These are phyloP conservation scores for Drymonia ruficornis DNA, from an alignment of 2,888 invertebrate species.

Conservation along the genomic window DNA sequence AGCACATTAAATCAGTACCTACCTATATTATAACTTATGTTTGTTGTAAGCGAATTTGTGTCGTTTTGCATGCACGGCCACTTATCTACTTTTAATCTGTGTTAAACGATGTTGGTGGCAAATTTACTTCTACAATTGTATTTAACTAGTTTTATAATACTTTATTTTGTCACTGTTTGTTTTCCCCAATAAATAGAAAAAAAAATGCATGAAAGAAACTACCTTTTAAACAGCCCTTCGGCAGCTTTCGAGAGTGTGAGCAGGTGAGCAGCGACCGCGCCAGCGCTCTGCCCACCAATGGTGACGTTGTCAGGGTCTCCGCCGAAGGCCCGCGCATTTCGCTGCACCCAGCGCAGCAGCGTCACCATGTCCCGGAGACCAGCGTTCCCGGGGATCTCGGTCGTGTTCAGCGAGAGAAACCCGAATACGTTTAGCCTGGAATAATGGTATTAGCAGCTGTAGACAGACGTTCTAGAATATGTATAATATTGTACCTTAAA, in stretches of 20 bases:
- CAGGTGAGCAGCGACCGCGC: constrained; percentile 62
- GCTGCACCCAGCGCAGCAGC: constrained; percentile 69
- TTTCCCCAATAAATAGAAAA: too few relatives aligned
- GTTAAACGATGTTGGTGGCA: too few relatives aligned
- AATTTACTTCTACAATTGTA: too few relatives aligned
- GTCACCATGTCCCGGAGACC: constrained; percentile 74
- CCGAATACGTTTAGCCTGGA: constrained; percentile 73
- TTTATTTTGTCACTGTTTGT: too few relatives aligned
- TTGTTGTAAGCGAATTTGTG: too few relatives aligned
- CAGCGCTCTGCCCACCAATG: constrained; percentile 75
- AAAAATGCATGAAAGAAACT: constrained; percentile 6
- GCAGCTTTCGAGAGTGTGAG: constrained; percentile 62
- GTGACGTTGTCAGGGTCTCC: constrained; percentile 72
- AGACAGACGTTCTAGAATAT: background rate
- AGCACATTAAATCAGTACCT: too few relatives aligned
- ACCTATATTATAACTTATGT: too few relatives aligned
- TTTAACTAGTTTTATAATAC: too few relatives aligned
- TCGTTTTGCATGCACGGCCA: too few relatives aligned
- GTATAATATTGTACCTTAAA: too few relatives aligned
- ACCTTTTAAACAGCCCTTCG: constrained; percentile 67
- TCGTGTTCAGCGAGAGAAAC: constrained; percentile 67
- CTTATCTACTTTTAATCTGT: too few relatives aligned
- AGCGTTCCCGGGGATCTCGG: constrained; percentile 72
- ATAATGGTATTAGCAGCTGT: background rate
- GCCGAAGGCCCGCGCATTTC: constrained; percentile 66